Conservation (phyloP, 2,113 vertebrate genomes). For the Dicerorhinus sumatrensis region DNA sequence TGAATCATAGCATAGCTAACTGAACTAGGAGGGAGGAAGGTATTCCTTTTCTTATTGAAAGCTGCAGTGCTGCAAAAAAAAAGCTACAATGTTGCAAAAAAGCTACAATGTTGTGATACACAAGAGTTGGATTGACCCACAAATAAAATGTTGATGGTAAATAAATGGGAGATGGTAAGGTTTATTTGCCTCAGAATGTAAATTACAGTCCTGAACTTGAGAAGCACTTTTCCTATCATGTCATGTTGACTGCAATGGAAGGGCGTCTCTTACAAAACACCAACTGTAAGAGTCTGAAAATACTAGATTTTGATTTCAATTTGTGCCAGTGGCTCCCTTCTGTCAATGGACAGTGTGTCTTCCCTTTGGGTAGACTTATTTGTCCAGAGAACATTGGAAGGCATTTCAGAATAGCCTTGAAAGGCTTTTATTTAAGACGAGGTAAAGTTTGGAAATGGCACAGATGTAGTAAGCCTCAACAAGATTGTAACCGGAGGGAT, state of each 20-base stretch:
- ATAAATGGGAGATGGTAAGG: background rate
- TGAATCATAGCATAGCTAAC: background rate
- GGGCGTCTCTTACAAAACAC: background rate
- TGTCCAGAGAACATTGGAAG: background rate
- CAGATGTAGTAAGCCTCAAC: background rate
- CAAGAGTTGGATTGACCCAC: background rate
- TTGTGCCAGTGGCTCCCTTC: background rate
- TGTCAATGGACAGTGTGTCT: background rate
- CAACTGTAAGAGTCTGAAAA: background rate
- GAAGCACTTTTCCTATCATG: background rate
- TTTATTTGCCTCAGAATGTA: background rate
- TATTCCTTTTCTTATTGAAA: conserved; percentile 18
- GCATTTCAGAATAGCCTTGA: conserved; percentile 3
- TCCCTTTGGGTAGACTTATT: background rate
- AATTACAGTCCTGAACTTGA: conserved; percentile 1
- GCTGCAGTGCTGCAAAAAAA: background rate
- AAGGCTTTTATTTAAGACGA: conserved; percentile 25
- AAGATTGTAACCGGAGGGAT: background rate
- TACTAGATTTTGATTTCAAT: background rate
- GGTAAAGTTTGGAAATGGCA: background rate
- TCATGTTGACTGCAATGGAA: background rate
- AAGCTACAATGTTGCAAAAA: background rate
- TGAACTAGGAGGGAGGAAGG: background rate
- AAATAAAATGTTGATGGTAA: background rate
- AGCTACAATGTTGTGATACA: background rate